phyloP scores from a whole-genome alignment of 2,113 vertebrate genomes.

The Penelope pileata region DNA sequence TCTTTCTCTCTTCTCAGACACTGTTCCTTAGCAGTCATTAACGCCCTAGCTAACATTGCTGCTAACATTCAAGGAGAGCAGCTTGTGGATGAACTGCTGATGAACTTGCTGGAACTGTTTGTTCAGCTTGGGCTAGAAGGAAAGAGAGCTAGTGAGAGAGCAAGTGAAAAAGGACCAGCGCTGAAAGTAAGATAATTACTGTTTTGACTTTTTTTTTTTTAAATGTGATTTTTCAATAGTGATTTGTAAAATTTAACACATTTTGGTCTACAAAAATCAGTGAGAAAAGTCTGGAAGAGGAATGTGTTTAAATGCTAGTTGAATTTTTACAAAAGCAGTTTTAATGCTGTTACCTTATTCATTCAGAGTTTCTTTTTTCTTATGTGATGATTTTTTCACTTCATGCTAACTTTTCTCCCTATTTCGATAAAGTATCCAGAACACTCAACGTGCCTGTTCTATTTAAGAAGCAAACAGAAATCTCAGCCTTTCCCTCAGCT shows the following conservation, averaged over 20 bases:
- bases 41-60: constrained; percentile 94
- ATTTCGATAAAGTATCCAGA: background rate
- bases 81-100: constrained; percentile 92
- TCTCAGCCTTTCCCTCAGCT: background rate
- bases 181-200: constrained; percentile 82
- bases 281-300: background rate
- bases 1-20: constrained; percentile 78
- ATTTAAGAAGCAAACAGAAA: background rate
- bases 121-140: constrained; percentile 97
- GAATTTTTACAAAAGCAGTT: background rate
- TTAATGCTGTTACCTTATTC: background rate
- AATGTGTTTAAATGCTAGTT: background rate
- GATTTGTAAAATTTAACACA: background rate
- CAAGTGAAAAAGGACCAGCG: constrained; percentile 93
- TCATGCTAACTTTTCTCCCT: background rate
- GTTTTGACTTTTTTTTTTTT: background rate
- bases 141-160: constrained; percentile 93
- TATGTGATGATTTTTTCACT: background rate
- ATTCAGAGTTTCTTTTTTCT: background rate
- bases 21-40: constrained; percentile 96
- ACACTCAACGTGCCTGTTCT: background rate
- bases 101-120: constrained; percentile 95
- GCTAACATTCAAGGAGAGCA: constrained; percentile 95
- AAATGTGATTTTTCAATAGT: background rate
- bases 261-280: background rate